phyloP scores from a whole-genome alignment of 2,888 invertebrate species.

The Frankliniella intonsa region DNA sequence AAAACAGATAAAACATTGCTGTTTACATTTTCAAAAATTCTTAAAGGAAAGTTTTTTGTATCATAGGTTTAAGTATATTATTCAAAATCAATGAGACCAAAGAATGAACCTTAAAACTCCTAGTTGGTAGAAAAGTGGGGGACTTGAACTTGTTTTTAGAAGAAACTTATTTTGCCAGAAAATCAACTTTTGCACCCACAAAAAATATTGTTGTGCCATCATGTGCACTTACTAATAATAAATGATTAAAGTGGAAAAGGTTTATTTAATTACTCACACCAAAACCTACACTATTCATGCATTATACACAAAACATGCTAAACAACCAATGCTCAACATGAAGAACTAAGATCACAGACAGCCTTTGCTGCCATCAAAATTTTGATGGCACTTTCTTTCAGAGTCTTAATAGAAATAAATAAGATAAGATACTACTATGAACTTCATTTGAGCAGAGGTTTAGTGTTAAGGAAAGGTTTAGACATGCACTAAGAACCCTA shows the following conservation, averaged over 20 bases:
- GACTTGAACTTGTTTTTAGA: too few relatives aligned
- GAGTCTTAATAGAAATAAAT: background rate
- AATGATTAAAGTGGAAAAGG: background rate
- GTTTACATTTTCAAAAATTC: too few relatives aligned
- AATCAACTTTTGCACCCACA: too few relatives aligned
- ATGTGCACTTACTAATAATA: too few relatives aligned
- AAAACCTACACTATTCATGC: background rate
- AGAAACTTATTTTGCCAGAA: too few relatives aligned
- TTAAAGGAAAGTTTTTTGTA: background rate
- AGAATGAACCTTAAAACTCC: background rate
- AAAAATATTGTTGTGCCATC: too few relatives aligned
- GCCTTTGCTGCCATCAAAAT: too few relatives aligned
- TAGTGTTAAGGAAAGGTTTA: background rate
- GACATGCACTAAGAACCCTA: background rate
- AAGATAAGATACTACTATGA: background rate
- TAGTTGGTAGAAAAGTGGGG: background rate
- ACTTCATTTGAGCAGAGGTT: background rate
- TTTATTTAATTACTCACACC: background rate
- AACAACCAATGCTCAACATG: background rate
- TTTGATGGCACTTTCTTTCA: too few relatives aligned
- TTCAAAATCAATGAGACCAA: background rate
- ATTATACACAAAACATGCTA: slow-evolving; percentile 2
- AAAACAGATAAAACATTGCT: background rate
- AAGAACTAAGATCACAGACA: too few relatives aligned
- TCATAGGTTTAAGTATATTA: background rate